Evolutionary conservation across 1,140 invertebrate species (phyloP).

Genomic region (Mamestra configurata): DNA sequence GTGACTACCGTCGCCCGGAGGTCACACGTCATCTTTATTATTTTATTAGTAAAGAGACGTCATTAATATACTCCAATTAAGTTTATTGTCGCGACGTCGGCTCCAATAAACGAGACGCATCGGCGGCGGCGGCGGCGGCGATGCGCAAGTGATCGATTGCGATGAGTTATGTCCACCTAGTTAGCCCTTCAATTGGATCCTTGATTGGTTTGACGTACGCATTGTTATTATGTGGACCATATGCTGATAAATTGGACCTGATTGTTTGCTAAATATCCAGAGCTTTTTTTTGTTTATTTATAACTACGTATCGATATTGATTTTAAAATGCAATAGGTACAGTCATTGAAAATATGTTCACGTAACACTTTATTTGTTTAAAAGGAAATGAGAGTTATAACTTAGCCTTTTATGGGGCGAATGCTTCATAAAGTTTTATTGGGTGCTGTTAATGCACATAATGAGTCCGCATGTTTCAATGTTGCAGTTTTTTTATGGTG

Average conservation of each 20-base stretch:
- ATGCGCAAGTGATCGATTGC: slow-evolving; percentile 81
- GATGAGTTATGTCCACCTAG: slow-evolving; percentile 84
- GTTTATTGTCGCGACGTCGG: slow-evolving; percentile 83
- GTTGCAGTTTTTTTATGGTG: slow-evolving; percentile 65
- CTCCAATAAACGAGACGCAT: slow-evolving; percentile 82
- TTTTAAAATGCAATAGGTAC: slow-evolving; percentile 26
- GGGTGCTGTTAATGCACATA: slow-evolving; percentile 59
- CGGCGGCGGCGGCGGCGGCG: slow-evolving; percentile 65
- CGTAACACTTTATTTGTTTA: slow-evolving; percentile 50
- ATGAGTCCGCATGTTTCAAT: slow-evolving; percentile 59
- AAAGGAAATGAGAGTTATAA: slow-evolving; percentile 54
- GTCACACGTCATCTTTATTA: slow-evolving; percentile 81
- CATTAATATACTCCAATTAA: slow-evolving; percentile 86
- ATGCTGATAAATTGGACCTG: slow-evolving; percentile 79
- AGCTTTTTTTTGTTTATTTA: slow-evolving; percentile 60
- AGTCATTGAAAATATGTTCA: slow-evolving; percentile 28
- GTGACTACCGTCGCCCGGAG: slow-evolving; percentile 69
- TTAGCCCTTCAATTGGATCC: slow-evolving; percentile 85
- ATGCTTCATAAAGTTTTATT: slow-evolving; percentile 63
- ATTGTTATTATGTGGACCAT: slow-evolving; percentile 77
- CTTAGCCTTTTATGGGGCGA: slow-evolving; percentile 61
- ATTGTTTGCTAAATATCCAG: slow-evolving; percentile 73
- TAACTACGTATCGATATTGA: slow-evolving; percentile 34
- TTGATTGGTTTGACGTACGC: slow-evolving; percentile 85
- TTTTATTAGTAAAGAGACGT: slow-evolving; percentile 84